phyloP scores from a whole-genome alignment of 2,113 vertebrate species.

The Thamnaconus septentrionalis region DNA sequence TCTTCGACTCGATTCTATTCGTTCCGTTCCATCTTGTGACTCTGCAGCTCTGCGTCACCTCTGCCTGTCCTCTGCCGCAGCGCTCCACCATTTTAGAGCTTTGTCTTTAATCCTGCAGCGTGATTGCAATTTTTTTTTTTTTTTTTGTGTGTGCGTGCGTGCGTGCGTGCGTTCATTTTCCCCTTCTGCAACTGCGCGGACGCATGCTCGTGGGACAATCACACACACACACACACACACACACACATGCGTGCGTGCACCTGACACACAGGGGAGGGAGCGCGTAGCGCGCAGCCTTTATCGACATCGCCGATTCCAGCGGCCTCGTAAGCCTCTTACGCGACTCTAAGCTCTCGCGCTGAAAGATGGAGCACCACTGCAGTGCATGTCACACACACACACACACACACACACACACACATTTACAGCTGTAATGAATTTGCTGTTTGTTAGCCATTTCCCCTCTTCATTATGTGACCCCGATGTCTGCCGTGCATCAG shows the following conservation, averaged over 20 bases:
- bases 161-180: too few species aligned
- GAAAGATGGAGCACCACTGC: constrained; percentile 66
- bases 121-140: constrained; percentile 72
- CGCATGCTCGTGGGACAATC: neutral
- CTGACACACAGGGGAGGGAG: too few species aligned
- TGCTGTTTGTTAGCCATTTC: constrained; percentile 54
- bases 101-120: constrained; percentile 70
- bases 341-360: constrained; percentile 67
- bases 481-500: constrained; percentile 33
- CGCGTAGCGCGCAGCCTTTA: constrained; percentile 39
- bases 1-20: neutral
- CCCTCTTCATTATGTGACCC: constrained; percentile 47
- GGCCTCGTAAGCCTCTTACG: constrained; percentile 74
- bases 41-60: constrained; percentile 22
- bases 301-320: constrained; percentile 70
- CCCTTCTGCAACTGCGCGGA: too few species aligned
- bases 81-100: constrained; percentile 70
- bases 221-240: constrained; percentile 25
- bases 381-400: constrained; percentile 50
- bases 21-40: neutral
- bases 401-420: constrained; percentile 1
- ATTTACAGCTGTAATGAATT: constrained; percentile 40
- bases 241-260: neutral
- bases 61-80: constrained; percentile 37
- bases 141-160: constrained; percentile 48